Evolutionary conservation across 2,888 invertebrate species (phyloP), one percentile per base, ranked within the genome.

Genomic region (Stenodema calcarata): DNA sequence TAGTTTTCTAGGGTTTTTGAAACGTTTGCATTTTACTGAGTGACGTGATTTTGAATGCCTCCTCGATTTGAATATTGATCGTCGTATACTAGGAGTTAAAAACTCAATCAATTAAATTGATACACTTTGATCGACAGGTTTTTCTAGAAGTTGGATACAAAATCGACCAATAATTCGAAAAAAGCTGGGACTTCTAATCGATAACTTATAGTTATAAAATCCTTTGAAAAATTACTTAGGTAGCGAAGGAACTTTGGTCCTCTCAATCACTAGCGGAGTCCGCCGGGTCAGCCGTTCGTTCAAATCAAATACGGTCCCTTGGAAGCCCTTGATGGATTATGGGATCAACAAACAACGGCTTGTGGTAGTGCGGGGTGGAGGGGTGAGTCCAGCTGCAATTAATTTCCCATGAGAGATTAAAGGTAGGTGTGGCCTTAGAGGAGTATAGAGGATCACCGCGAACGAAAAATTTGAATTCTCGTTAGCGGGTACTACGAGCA

Each of bases 251-350:
- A 62, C 23, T 27, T 27, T 27, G 18, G 11, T 9, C 11, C 62
- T 62, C 62, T 62, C 62, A 62, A 62, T 62, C 62, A 62, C 62
- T 23, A 7, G n/a, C 9, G 4, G 23, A 62, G 18, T 9, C 23
- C 9, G 27, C 62, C 27, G 18, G 18, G 18, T 62, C 9, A 62
- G 23, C 18, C 18, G 62, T 23, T 23, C 23, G 62, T 18, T 62
- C 62, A 62, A 62, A 62, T 62, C 62, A 62, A 62, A 62, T 62
- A 44, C 78, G 9, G 30, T 30, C 75, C 35, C 75, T n/a, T 9
- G 70, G 70, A 78, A 78, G 78, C 44, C 41, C 42, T 78, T 78
- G 41, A 78, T 78, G 78, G 78, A 78, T 78, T 78, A 78, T 78
- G 78, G 78, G 78, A 41, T 78, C 78, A 78, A 44, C 78, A 78